These are phyloP conservation scores for Tubulanus polymorphus DNA, from an alignment of 2,888 invertebrate species.

Conservation along the genomic window DNA sequence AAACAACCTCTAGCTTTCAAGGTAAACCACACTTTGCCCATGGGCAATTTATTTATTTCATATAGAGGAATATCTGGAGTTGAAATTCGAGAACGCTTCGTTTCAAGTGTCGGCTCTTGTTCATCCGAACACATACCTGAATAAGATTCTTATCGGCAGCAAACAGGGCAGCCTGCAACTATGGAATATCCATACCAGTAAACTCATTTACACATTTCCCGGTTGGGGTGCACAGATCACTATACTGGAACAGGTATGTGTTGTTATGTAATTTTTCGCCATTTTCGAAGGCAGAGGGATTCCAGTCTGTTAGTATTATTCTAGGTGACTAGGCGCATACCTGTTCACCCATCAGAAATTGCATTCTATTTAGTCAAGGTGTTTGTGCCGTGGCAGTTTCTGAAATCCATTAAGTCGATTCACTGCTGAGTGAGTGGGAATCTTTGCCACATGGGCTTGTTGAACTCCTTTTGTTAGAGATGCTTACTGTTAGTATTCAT, in stretches of 20 bases:
- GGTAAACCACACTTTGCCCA: too few species aligned
- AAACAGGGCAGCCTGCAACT: slow-evolving; percentile 78
- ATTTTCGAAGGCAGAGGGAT: background rate
- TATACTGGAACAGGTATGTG: slow-evolving; percentile 66
- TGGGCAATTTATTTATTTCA: slow-evolving; percentile 2
- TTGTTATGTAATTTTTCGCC: background rate
- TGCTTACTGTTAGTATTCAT: too few species aligned
- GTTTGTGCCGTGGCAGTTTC: too few species aligned
- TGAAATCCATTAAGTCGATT: too few species aligned
- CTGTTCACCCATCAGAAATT: too few species aligned
- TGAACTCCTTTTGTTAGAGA: too few species aligned
- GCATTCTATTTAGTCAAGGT: too few species aligned
- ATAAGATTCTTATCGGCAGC: slow-evolving; percentile 86
- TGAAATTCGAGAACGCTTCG: slow-evolving; percentile 57
- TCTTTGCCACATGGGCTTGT: too few species aligned
- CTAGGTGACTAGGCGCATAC: too few species aligned
- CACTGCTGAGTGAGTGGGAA: too few species aligned
- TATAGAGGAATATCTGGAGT: slow-evolving; percentile 47
- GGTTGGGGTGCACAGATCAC: slow-evolving; percentile 72
- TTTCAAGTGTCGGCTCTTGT: slow-evolving; percentile 78
- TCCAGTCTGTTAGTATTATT: too few species aligned
- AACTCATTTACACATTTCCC: slow-evolving; percentile 64
- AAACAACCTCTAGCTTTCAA: too few species aligned
- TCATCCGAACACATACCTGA: slow-evolving; percentile 91
- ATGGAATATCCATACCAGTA: slow-evolving; percentile 78